Percentiles rank a stretch among this genome's conserved stretches.
Conservation (phyloP, 37 sponge, comb jelly and placozoan species). For the Spongilla lacustris region DNA sequence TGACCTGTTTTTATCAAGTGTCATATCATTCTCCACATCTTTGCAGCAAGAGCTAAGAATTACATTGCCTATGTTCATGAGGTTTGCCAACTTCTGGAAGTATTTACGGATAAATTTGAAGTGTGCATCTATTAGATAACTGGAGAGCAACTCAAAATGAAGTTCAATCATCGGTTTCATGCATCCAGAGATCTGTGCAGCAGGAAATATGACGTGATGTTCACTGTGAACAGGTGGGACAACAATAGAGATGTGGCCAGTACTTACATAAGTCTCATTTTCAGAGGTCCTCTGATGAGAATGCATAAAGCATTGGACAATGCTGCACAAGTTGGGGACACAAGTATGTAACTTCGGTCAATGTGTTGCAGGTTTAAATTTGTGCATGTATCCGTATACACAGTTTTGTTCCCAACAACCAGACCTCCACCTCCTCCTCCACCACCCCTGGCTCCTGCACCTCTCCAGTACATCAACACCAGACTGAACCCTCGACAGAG, state of each 20-base stretch:
- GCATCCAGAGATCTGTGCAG: not conserved
- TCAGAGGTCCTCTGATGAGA: constrained; percentile 58
- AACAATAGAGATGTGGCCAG: not conserved
- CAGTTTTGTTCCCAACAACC: not conserved
- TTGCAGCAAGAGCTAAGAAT: not conserved
- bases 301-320: constrained; percentile 53
- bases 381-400: constrained; percentile 17
- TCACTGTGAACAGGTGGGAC: constrained; percentile 58
- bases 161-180: constrained; percentile 61
- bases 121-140: not conserved
- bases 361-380: not conserved
- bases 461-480: constrained; percentile 42
- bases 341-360: not conserved
- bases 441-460: not conserved
- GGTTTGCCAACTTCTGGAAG: not conserved
- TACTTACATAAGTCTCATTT: not conserved
- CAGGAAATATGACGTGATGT: constrained; percentile 58
- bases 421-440: not conserved
- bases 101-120: not conserved
- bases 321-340: constrained; percentile 4
- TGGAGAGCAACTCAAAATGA: constrained; percentile 4
- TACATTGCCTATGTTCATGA: not conserved
- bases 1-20: not conserved
- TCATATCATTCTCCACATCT: not conserved
- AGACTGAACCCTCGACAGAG: constrained; percentile 61